Evolutionary conservation across 2,888 invertebrate species (phyloP), one percentile per base, ranked within the genome.

Genomic region (Antheraea assamensis): DNA sequence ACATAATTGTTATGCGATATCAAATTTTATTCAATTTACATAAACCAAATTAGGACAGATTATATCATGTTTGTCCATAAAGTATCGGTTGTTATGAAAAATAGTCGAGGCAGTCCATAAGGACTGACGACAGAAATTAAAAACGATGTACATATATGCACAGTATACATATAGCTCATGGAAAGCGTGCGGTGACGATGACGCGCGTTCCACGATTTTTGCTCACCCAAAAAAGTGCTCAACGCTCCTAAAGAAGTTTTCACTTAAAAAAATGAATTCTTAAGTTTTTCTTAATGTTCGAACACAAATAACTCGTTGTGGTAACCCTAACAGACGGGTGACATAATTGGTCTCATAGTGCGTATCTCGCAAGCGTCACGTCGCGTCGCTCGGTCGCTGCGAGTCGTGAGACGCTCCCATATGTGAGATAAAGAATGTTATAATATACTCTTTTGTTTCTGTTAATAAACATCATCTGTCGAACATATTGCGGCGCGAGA

Each of bases 401-500:
- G 68, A 35, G 74, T 77, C 78, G 77, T 79, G 68, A 68, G 74
- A 76, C 78, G 76, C 79, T 80, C 84, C 87, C 89, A 89, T 86
- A 85, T 89, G 90, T 87, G 83, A 76, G 74, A 79, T 84, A 83
- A 81, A 81, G 78, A 82, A 85, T 81, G 81, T 35, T n/a, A 35
- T 3, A 35, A 35, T 35, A 81, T 76, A 80, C 30, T 77, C 80
- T 86, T 86, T 85, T 86, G 86, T 88, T 85, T 87, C 61, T 61
- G 87, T 88, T 87, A 81, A 80, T 74, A 73, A 76, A 76, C 78
- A 79, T 85, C 90, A 90, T 80, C 83, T 90, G 90, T 81, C 77
- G 78, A 82, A 79, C 86, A 86, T 83, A 81, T 86, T 84, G 83
- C 75, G 76, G 72, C 35, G 68, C 31, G 35, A 13, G 21, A 35